Evolutionary conservation across 2,113 vertebrate species (phyloP), one percentile per base, ranked within the genome.

Genomic region (Larimichthys crocea): DNA sequence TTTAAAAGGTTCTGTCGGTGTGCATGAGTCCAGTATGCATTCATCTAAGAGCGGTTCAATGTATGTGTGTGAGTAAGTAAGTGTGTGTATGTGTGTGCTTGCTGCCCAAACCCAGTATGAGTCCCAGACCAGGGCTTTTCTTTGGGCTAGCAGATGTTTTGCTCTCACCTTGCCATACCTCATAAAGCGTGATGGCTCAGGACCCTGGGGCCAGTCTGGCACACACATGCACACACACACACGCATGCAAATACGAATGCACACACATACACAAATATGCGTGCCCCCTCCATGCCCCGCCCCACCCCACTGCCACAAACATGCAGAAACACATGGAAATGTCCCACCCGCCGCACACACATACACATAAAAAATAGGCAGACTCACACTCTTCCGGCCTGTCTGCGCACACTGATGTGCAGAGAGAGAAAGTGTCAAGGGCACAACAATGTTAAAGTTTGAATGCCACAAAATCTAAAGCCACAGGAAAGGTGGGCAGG

Each of bases 91-190:
- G n/a, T 35, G 52, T 74, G 19, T 48, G 49, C 59, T 55, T 15
- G 15, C 79, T 91, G 78, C 29, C 86, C 77, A 74, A 15, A 68
- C 77, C 59, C 79, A 84, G 74, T 65, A 75, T 53, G 76, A 79
- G 84, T 91, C 85, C 85, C 90, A 86, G 85, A 69, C 86, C 77
- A 81, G 79, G 83, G 77, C 82, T 86, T 91, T 92, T 92, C 85
- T 91, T 89, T 89, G 80, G 88, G 82, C 74, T 50, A 93, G 91
- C 93, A 93, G 93, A 94, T 94, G 92, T 93, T 94, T 91, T 90
- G 70, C 88, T 89, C 90, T 94, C 92, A 93, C 93, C 93, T 93
- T 95, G 92, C 95, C 93, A 94, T 92, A 90, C 90, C 88, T 92
- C 91, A 94, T 94, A 94, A 95, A 93, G 86, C n/a, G 48, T 93